Percentiles rank a stretch among this genome's conserved stretches.
These are phyloP conservation scores for Crenichthys baileyi DNA, from an alignment of 2,797 vertebrate species.

Conservation along the genomic window DNA sequence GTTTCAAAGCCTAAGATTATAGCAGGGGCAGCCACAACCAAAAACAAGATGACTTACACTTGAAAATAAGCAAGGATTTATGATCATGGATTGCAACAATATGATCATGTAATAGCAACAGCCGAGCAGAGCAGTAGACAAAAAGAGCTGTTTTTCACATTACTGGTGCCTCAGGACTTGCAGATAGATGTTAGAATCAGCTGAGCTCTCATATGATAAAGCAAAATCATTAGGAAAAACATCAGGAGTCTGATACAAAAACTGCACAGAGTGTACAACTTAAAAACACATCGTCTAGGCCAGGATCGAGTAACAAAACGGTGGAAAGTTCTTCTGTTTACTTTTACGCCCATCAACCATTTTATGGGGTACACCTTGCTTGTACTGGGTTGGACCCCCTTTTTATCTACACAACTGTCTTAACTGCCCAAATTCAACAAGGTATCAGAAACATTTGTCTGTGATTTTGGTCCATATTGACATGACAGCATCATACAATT, in stretches of 20 bases:
- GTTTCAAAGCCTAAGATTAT: constrained; percentile 67
- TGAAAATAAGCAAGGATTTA: constrained; percentile 58
- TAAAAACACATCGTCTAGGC: constrained; percentile 2
- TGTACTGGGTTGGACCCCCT: background rate
- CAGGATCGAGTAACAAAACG: background rate
- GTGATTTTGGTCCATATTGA: background rate
- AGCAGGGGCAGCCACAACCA: constrained; percentile 38
- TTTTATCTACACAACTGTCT: background rate
- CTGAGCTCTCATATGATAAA: constrained; percentile 71
- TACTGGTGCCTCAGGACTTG: constrained; percentile 38
- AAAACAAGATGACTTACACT: constrained; percentile 37
- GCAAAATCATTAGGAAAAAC: constrained; percentile 18
- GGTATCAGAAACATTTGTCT: too few relatives aligned
- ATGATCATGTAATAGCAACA: constrained; percentile 15
- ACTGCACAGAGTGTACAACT: constrained; percentile 12
- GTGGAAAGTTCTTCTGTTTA: background rate
- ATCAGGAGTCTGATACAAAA: constrained; percentile 17
- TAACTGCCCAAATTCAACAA: too few relatives aligned
- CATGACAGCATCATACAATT: background rate
- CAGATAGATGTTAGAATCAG: constrained; percentile 57
- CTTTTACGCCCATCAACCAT: background rate
- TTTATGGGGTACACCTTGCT: background rate
- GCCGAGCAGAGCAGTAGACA: constrained; percentile 42
- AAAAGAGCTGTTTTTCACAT: constrained; percentile 46
- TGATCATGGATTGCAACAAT: constrained; percentile 50